Evolutionary conservation across 2,797 vertebrate species (phyloP), one percentile per base, ranked within the genome.

Genomic region (Crypturellus tataupa): DNA sequence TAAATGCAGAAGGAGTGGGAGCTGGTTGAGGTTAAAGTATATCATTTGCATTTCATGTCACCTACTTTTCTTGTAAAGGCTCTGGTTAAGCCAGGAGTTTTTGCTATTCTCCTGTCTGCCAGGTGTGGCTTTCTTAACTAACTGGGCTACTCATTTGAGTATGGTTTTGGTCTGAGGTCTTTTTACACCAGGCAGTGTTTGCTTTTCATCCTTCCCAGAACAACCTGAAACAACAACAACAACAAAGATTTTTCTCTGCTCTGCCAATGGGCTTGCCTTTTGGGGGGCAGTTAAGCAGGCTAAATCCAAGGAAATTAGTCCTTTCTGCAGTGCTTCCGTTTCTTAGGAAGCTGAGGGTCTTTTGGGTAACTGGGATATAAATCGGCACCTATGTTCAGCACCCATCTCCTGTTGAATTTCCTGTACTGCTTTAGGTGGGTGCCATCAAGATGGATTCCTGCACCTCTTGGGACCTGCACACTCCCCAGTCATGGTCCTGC

Each of bases 41-140:
- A 18, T 20, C 0, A 24, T 83, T 94, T 33, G 20, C 18, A n/a
- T 56, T 56, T n/a, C 20, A n/a, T n/a, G 7, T n/a, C 80, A 92
- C 77, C 84, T 84, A 86, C 84, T 68, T 64, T 89, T 27, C 65
- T 49, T 78, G 58, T 40, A 77, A 89, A 37, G 10, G 8, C 53
- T 75, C 35, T 37, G 24, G 15, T 80, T 60, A 55, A 42, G 58
- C 11, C 8, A 49, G 53, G 10, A 71, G 25, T 35, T 78, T 78
- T 64, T 64, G 58, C 80, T 80, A 64, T 64, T 51, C 40, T 53
- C 5, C 23, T 9, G 12, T 47, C 49, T 86, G 55, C 70, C 21
- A 58, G 51, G 29, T 82, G 64, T 80, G 68, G 23, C 59, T 89
- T 47, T 49, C 33, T 70, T 84, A 64, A 37, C 46, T 25, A 60